Conservation (phyloP, 2,797 vertebrate species). For the Sitta carolinensis region DNA sequence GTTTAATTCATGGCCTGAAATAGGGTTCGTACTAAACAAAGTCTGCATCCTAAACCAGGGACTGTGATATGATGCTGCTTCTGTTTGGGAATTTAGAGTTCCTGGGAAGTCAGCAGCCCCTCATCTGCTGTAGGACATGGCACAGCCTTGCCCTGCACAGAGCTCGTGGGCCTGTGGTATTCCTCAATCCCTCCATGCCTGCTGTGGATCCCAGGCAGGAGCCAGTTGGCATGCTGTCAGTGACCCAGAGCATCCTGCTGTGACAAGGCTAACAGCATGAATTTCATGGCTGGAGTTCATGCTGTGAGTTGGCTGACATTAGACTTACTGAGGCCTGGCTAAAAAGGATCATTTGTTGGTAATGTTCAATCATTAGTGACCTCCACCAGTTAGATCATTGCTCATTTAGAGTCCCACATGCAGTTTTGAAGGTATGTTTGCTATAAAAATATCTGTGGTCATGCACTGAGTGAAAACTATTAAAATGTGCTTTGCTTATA, state of each 20-base stretch:
- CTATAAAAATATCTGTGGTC: not conserved
- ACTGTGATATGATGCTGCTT: accelerated
- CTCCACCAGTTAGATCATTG: not conserved
- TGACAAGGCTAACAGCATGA: not conserved
- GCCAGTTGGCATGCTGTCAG: not conserved
- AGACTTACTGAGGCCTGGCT: not conserved
- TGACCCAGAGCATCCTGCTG: not conserved
- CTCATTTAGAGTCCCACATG: not conserved
- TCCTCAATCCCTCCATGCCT: accelerated
- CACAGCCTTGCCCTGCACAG: not conserved
- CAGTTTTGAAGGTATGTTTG: not conserved
- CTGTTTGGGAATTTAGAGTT: not conserved
- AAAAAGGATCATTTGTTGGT: not conserved
- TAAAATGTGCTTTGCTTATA: not conserved
- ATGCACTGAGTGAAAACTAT: not conserved
- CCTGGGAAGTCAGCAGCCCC: not conserved
- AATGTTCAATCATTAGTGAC: not conserved
- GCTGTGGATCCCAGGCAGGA: not conserved
- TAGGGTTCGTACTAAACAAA: not conserved
- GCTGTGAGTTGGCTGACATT: not conserved
- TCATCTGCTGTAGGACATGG: accelerated
- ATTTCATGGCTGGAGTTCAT: accelerated
- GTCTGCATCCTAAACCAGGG: accelerated
- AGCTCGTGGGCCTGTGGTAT: not conserved
- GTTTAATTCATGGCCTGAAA: accelerated